Evolutionary conservation across 1,140 invertebrate genomes (phyloP).

Genomic region (Nephotettix cincticeps): DNA sequence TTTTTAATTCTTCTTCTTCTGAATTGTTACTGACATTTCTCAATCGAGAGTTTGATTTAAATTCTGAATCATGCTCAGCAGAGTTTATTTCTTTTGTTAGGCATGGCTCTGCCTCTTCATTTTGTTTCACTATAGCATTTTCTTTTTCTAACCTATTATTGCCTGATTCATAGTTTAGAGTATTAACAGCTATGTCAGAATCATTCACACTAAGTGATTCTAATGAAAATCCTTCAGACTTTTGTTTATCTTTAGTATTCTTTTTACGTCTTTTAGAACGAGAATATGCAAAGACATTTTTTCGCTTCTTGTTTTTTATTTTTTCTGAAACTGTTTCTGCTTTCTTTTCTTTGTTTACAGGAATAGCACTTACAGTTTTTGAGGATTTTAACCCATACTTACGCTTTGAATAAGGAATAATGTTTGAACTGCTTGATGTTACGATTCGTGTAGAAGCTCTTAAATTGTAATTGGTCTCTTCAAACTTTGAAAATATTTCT

Average conservation of each 20-base stretch:
- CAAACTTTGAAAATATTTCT: slow-evolving; percentile 9
- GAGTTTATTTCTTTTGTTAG: too few relatives aligned
- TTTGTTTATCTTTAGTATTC: slow-evolving; percentile 2
- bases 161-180: too few relatives aligned
- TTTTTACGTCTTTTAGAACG: slow-evolving; percentile 8
- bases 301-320: not conserved
- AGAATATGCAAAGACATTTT: not conserved
- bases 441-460: slow-evolving; percentile 8
- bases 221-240: not conserved
- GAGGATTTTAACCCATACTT: not conserved
- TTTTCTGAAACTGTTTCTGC: not conserved
- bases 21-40: not conserved
- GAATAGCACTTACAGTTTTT: not conserved
- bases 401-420: slow-evolving; percentile 4
- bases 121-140: too few relatives aligned
- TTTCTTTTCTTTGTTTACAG: not conserved
- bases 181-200: too few relatives aligned
- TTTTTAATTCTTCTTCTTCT: not conserved
- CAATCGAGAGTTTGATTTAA: too few relatives aligned
- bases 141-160: too few relatives aligned
- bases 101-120: too few relatives aligned
- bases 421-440: slow-evolving; percentile 5
- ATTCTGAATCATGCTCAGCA: too few relatives aligned
- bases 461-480: slow-evolving; percentile 16
- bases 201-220: too few relatives aligned